Conservation (phyloP, 2,888 invertebrate species). For the Candidula unifasciata region DNA sequence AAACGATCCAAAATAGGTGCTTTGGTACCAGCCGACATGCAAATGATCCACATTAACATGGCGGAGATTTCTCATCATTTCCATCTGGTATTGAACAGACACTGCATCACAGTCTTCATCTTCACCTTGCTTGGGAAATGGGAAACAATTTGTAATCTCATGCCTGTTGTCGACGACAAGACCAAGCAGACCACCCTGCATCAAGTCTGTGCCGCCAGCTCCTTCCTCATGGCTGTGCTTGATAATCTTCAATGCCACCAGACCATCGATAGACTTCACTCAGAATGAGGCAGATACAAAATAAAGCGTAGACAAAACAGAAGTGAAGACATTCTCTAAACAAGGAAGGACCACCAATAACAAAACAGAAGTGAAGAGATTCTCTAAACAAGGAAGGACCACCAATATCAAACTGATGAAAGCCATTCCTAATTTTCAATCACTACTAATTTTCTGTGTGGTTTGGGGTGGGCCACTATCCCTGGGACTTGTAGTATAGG, state of each 20-base stretch:
- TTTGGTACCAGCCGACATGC: conserved; percentile 99
- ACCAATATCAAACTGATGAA: too few species aligned
- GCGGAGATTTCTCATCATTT: conserved; percentile 95
- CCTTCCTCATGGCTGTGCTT: conserved; percentile 99
- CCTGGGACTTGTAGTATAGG: too few species aligned
- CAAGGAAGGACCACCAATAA: too few species aligned
- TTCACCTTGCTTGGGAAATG: conserved; percentile 94
- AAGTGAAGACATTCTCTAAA: too few species aligned
- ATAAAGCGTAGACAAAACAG: too few species aligned
- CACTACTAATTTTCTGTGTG: too few species aligned
- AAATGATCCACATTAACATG: conserved; percentile 98
- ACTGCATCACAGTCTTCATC: conserved; percentile 87
- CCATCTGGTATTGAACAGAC: conserved; percentile 91
- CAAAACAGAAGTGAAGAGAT: too few species aligned
- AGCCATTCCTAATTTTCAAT: too few species aligned
- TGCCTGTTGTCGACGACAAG: conserved; percentile 75
- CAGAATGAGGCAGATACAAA: not conserved
- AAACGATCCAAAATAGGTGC: conserved; percentile 97
- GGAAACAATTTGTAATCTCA: conserved; percentile 95
- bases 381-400: too few species aligned
- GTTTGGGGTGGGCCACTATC: too few species aligned
- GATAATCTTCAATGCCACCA: conserved; percentile 98
- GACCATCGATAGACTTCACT: conserved; percentile 16
- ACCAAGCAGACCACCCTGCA: conserved; percentile 85
- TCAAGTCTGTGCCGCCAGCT: conserved; percentile 94